phyloP scores from a whole-genome alignment of 2,888 invertebrate species.

The Nephrotoma guestfalica region DNA sequence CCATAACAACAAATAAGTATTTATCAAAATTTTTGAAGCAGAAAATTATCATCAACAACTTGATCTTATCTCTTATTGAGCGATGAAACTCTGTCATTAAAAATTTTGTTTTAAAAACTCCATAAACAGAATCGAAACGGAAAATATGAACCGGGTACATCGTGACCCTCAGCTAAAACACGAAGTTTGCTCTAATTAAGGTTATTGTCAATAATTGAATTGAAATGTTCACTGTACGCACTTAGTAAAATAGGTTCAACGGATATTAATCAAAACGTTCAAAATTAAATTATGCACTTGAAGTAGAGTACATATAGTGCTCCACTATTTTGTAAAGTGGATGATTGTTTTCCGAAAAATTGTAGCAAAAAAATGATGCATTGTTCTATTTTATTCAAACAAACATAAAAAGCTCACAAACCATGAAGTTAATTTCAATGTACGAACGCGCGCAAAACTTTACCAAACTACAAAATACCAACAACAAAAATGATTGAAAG shows the following conservation, averaged over 20 bases:
- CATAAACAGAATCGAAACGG: no score
- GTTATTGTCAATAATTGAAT: no score
- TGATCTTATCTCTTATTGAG: no score
- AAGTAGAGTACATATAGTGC: neutral
- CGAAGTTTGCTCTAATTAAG: no score
- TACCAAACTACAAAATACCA: neutral
- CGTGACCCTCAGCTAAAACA: no score
- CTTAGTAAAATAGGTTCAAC: neutral
- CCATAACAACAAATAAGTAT: no score
- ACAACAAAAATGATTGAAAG: neutral
- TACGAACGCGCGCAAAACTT: neutral
- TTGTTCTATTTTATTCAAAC: neutral
- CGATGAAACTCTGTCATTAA: no score
- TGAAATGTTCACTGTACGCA: no score
- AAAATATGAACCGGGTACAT: no score
- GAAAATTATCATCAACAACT: no score
- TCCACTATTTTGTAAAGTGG: neutral
- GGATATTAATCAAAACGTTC: neutral
- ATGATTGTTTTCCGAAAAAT: neutral
- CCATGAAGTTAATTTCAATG: neutral
- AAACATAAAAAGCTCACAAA: neutral
- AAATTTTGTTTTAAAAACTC: no score
- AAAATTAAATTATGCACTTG: neutral
- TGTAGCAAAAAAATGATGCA: neutral
- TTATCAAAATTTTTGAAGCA: no score